These are phyloP conservation scores for Helicoverpa zea DNA, from an alignment of 1,140 invertebrate genomes.

Conservation along the genomic window DNA sequence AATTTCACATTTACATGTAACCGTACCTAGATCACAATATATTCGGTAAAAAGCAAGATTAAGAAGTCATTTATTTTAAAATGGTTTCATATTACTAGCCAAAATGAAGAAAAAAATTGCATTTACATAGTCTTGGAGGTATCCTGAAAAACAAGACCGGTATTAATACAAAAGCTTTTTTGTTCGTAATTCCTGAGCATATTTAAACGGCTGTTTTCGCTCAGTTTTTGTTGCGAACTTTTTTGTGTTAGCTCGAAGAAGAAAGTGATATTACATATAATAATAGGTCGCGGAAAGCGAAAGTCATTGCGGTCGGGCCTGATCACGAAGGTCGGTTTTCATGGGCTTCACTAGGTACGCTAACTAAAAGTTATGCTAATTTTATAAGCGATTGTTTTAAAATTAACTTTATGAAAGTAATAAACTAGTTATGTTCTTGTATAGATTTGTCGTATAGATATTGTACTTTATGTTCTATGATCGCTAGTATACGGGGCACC, in stretches of 20 bases:
- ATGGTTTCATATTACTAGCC: not conserved
- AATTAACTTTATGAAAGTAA: constrained; percentile 31
- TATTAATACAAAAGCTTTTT: constrained; percentile 37
- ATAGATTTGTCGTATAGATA: constrained; percentile 29
- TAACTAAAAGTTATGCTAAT: constrained; percentile 39
- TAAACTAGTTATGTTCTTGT: constrained; percentile 22
- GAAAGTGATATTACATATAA: constrained; percentile 49
- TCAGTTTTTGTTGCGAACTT: constrained; percentile 47
- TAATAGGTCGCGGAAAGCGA: constrained; percentile 61
- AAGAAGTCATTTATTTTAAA: too few species aligned
- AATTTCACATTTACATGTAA: too few species aligned
- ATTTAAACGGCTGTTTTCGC: constrained; percentile 37
- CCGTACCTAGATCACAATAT: too few species aligned
- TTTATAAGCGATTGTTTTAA: constrained; percentile 37
- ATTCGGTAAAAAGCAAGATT: too few species aligned
- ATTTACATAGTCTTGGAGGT: not conserved
- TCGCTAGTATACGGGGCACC: not conserved
- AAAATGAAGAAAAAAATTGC: too few species aligned
- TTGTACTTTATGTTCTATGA: not conserved
- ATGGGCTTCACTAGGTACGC: constrained; percentile 43
- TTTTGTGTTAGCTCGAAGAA: constrained; percentile 45
- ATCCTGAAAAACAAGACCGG: constrained; percentile 20
- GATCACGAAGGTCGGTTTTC: constrained; percentile 63
- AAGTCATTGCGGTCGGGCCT: constrained; percentile 60
- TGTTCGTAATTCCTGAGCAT: constrained; percentile 47